Evolutionary conservation across 2,888 invertebrate genomes (phyloP), one percentile per base, ranked within the genome.

Genomic region (Micropterix aruncella): DNA sequence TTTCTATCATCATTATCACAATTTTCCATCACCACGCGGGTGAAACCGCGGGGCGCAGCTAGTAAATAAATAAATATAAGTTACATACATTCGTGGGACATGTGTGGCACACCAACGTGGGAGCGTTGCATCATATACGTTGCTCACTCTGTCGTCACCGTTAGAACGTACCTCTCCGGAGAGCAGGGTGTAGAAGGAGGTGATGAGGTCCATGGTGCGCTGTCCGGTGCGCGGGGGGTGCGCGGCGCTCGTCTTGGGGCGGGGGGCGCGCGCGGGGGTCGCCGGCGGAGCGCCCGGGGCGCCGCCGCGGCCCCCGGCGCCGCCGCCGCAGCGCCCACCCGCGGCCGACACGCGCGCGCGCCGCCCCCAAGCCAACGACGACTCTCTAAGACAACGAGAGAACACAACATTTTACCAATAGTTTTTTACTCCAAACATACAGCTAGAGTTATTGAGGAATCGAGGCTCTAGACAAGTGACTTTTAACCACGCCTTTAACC

Each of bases 151-250:
- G 38, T 37, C 9, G 16, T 19, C 16, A 18, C 18, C 12, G 18
- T 48, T 17, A 40, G 14, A 36, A 53, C 60, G 60, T 36, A 70
- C 70, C 63, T 68, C 66, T 56, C 70, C 68, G 49, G 70, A 69
- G 48, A 70, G 63, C 61, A 70, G 62, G 60, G 70, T 69, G 57
- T 70, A 70, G 50, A 70, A 63, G 59, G 69, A 68, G 56, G 70
- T 70, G 53, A 70, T 63, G 63, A 69, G 66, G 66, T 70, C 69
- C 69, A 70, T 70, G 16, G 37, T 4, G 63, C 67, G 68, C 65
- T 69, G 66, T 52, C 67, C 64, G 40, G 38, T 16, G 46, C 36
- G 36, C 19, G 19, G 27, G 27, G 18, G 27, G 16, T 37, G 48
- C 38, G 47, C 42, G 42, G 51, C 51, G 57, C 54, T 57, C 57